A percentile compares a stretch with the other conserved stretches of the same genome.
Evolutionary conservation across 1,140 invertebrate genomes (phyloP).

Genomic region (Periplaneta americana): DNA sequence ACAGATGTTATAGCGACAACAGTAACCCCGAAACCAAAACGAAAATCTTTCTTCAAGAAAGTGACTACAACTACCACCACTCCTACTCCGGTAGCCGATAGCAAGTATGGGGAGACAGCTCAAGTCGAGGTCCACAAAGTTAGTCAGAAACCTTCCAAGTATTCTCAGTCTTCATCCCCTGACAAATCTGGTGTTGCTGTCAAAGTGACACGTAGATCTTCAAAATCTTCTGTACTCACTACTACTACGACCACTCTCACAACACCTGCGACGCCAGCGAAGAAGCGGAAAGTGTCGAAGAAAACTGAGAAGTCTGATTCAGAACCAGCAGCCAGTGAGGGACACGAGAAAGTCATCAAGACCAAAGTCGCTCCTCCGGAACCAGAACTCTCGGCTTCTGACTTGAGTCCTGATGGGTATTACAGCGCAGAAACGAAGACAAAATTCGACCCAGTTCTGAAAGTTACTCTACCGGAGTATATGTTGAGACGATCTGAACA

Average conservation of each 20-base stretch:
- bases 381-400: slow-evolving; percentile 21
- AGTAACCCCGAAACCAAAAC: not conserved
- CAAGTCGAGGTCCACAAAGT: not conserved
- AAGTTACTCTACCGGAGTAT: slow-evolving; percentile 56
- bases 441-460: slow-evolving; percentile 52
- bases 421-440: slow-evolving; percentile 54
- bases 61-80: not conserved
- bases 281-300: slow-evolving; percentile 16
- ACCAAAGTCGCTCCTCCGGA: slow-evolving; percentile 5
- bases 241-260: not conserved
- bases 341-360: slow-evolving; percentile 8
- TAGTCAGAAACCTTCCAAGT: not conserved
- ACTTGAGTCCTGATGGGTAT: slow-evolving; percentile 33
- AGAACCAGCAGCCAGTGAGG: not conserved
- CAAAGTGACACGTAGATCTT: not conserved
- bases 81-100: not conserved
- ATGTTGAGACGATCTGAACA: slow-evolving; percentile 60
- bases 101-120: not conserved
- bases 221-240: not conserved
- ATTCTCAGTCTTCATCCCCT: not conserved
- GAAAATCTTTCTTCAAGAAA: slow-evolving; percentile 7
- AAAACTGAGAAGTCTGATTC: not conserved
- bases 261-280: slow-evolving; percentile 12
- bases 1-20: not conserved
- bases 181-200: slow-evolving; percentile 1